Evolutionary conservation across 2,113 vertebrate species (phyloP).

Genomic region (Myotis yumanensis): DNA sequence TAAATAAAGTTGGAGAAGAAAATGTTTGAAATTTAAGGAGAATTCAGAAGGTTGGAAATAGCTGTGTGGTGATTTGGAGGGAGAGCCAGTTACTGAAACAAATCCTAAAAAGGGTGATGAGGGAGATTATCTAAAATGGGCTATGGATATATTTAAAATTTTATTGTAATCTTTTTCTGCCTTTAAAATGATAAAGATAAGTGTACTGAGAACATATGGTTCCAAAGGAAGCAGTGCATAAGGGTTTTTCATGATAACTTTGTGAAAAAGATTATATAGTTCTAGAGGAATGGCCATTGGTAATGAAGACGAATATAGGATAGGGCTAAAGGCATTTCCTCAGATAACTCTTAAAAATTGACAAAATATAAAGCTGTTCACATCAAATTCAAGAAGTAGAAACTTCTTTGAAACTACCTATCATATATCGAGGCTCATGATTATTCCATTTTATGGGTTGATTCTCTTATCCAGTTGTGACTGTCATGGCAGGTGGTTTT

Average conservation of each 20-base stretch:
- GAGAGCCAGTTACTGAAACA: neutral
- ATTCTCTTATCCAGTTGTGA: neutral
- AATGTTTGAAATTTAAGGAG: neutral
- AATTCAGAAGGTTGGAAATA: slow-evolving; percentile 6
- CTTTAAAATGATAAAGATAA: slow-evolving; percentile 48
- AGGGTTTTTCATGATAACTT: neutral
- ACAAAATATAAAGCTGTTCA: neutral
- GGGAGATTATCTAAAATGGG: neutral
- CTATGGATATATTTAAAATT: slow-evolving; percentile 19
- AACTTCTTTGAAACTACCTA: neutral
- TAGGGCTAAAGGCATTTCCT: neutral
- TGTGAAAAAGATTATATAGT: neutral
- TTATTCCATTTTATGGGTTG: neutral
- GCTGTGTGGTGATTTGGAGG: neutral
- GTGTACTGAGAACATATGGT: neutral
- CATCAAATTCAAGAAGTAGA: neutral
- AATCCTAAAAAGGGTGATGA: neutral
- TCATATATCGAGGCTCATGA: neutral
- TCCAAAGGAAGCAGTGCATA: neutral
- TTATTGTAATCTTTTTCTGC: neutral
- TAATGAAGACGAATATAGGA: neutral
- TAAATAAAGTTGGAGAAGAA: neutral
- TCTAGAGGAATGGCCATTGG: neutral
- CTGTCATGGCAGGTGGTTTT: neutral
- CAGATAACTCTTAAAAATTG: neutral